A percentile compares a stretch with the other conserved stretches of the same genome.
Evolutionary conservation across 1,140 invertebrate species (phyloP).

Genomic region (Nebria ingens): DNA sequence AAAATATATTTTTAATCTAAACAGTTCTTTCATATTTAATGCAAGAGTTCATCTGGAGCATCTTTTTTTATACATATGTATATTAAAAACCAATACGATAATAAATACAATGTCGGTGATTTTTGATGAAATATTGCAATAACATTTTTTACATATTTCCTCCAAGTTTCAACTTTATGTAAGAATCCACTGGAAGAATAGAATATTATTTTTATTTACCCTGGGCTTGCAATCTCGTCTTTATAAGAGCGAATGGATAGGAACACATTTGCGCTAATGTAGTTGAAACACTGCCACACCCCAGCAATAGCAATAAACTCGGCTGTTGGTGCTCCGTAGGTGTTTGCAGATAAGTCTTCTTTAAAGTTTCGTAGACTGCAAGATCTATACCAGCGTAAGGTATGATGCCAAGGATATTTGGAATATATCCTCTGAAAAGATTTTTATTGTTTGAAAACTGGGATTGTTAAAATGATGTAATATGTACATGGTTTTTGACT

Average conservation of each 20-base stretch:
- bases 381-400: constrained; percentile 99
- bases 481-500: too few relatives aligned
- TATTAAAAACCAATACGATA: too few relatives aligned
- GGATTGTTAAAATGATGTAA: neutral
- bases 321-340: constrained; percentile 62
- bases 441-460: too few relatives aligned
- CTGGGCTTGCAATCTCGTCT: constrained; percentile 93
- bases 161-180: too few relatives aligned
- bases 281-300: constrained; percentile 86
- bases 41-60: too few relatives aligned
- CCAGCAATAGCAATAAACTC: constrained; percentile 69
- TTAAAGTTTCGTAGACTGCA: constrained; percentile 91
- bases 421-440: constrained; percentile 67
- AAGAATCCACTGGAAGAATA: too few relatives aligned
- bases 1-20: too few relatives aligned
- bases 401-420: constrained; percentile 96
- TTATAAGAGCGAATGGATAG: constrained; percentile 91
- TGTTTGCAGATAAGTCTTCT: constrained; percentile 68
- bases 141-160: too few relatives aligned
- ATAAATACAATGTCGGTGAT: too few relatives aligned
- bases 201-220: constrained; percentile 37
- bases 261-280: constrained; percentile 94
- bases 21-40: too few relatives aligned
- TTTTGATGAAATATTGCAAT: too few relatives aligned
- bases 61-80: too few relatives aligned